These are phyloP conservation scores for Procambarus virginalis DNA, from an alignment of 1,140 invertebrate species.

Conservation along the genomic window DNA sequence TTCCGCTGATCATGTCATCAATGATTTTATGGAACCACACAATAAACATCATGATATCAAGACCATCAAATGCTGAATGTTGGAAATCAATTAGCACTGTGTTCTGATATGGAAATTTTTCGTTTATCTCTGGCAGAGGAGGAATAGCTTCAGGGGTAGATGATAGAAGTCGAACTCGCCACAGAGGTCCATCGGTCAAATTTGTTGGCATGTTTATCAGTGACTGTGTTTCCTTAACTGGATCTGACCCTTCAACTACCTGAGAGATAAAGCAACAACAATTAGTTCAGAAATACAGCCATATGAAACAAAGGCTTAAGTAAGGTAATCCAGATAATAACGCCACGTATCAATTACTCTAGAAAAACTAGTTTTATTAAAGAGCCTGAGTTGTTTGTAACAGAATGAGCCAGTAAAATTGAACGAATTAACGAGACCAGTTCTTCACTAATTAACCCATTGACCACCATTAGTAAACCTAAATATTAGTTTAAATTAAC, in stretches of 20 bases:
- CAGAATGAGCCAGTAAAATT: no score
- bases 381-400: no score
- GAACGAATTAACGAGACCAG: no score
- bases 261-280: background rate
- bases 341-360: no score
- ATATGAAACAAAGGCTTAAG: no score
- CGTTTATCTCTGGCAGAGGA: background rate
- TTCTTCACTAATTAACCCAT: no score
- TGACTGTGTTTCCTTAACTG: background rate
- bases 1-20: background rate
- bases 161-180: background rate
- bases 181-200: background rate
- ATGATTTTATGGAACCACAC: background rate
- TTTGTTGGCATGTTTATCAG: background rate
- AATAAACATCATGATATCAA: background rate
- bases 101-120: slow-evolving; percentile 20
- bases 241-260: background rate
- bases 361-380: no score
- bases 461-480: no score
- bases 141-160: background rate
- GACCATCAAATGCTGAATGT: background rate
- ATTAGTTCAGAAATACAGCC: no score
- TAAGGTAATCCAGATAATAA: no score
- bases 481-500: no score
- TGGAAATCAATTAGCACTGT: background rate